These are phyloP conservation scores for Apostichopus japonicus DNA, from an alignment of 35 echinoderm and acorn worm genomes.

Conservation along the genomic window DNA sequence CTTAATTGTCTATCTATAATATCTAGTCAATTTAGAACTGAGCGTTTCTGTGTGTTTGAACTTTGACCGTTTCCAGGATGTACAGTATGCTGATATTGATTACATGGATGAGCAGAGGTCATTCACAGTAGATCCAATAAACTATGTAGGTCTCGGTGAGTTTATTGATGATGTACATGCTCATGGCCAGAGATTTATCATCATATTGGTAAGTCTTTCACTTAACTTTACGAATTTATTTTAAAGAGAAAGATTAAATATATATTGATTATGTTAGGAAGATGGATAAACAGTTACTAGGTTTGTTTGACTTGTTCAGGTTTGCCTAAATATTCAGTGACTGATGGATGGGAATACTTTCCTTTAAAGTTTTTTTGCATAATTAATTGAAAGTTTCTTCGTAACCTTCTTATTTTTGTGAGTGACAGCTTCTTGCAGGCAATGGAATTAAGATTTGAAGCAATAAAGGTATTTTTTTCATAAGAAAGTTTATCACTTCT, in stretches of 20 bases:
- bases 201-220: conserved; percentile 77
- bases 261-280: not conserved
- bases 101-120: conserved; percentile 84
- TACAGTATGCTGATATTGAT: conserved; percentile 93
- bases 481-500: no score
- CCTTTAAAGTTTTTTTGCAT: no score
- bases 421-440: no score
- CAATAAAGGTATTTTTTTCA: no score
- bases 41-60: no score
- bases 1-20: no score
- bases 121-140: conserved; percentile 72
- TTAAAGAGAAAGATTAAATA: not conserved
- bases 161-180: conserved; percentile 78
- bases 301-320: no score
- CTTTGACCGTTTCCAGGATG: conserved; percentile 58
- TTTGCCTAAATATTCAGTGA: no score
- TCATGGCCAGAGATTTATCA: conserved; percentile 72
- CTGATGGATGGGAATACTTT: no score
- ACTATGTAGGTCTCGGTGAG: conserved; percentile 69
- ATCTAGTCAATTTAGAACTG: no score
- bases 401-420: not conserved
- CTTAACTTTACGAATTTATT: not conserved
- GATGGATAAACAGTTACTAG: not conserved
- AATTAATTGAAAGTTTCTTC: not conserved
- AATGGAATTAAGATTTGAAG: no score